Base-by-base conservation (phyloP, 2,113 vertebrate species). In the Halcyon malimbica region DNA sequence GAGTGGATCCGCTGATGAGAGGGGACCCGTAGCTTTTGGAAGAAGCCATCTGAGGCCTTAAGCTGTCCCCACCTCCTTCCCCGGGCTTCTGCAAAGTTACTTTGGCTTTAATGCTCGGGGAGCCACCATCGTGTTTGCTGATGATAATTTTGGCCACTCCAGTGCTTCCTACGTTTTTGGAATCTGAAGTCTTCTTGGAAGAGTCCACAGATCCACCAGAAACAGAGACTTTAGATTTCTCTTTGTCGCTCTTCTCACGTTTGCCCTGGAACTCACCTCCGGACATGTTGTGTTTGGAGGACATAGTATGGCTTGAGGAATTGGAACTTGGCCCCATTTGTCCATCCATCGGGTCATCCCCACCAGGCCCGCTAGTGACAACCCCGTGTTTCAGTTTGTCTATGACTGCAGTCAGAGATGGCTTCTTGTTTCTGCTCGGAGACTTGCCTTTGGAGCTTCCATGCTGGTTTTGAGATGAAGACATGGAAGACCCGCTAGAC, bases 71-170 rank as follows among this genome's bases (percentile, higher is more conserved):
- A 31, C 98, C 98, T 20, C 98, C 98, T 67, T 99, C 99, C 23
- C 99, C 99, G 11, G 99, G 98, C 94, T 99, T 99, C 98, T 99
- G 99, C 71, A 99, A 97, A 33, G 99, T 99, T 69, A 99, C 99
- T 98, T 99, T 99, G 97, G 99, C 99, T 97, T 99, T 99, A 83
- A 99, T 99, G 95, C 99, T 99, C 31, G 99, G 99, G 65, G 99
- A 99, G 18, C 99, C 99, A 13, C 99, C 99, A 12, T 99, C 99
- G 9, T 99, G 99, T 74, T 99, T 99, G 96, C 99, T 99, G 91
- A 99, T 99, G 92, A 99, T 99, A 48, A 99, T 99, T 98, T 99
- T 99, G 90, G 99, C 99, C 97, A 99, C 98, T 70, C 99, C 99
- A 0, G 98, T 99, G 70, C 98, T 98, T 39, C 99, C 98, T 3